These are phyloP conservation scores for Etheostoma nigrum DNA, from an alignment of 2,797 vertebrate genomes.

Conservation along the genomic window DNA sequence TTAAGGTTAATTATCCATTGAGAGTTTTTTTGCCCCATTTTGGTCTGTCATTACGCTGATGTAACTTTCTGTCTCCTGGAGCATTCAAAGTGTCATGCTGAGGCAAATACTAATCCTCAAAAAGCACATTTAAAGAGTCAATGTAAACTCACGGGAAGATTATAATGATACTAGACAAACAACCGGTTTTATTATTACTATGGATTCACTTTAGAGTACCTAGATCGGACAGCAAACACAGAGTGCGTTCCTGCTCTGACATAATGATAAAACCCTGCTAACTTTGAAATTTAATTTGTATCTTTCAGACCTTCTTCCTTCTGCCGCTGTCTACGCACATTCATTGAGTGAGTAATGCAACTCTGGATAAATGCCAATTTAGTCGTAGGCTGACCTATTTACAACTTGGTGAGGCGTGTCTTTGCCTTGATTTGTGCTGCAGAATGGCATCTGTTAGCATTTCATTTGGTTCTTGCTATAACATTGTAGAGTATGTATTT, in stretches of 20 bases:
- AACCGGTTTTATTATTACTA: neutral
- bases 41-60: neutral
- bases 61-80: neutral
- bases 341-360: neutral
- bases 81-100: neutral
- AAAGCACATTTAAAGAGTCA: neutral
- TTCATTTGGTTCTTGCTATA: neutral
- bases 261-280: too few species aligned
- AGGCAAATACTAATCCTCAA: neutral
- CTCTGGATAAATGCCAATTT: neutral
- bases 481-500: neutral
- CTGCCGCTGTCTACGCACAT: neutral
- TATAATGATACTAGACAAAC: neutral
- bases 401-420: neutral
- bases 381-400: neutral
- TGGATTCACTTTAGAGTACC: neutral
- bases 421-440: neutral
- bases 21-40: neutral
- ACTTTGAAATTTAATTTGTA: neutral
- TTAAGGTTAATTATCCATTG: neutral
- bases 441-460: neutral
- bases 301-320: constrained; percentile 1
- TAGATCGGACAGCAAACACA: neutral
- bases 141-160: neutral
- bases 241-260: neutral